Evolutionary conservation across 2,888 invertebrate species (phyloP), one percentile per base, ranked within the genome.

Genomic region (Melangyna quadrimaculata): DNA sequence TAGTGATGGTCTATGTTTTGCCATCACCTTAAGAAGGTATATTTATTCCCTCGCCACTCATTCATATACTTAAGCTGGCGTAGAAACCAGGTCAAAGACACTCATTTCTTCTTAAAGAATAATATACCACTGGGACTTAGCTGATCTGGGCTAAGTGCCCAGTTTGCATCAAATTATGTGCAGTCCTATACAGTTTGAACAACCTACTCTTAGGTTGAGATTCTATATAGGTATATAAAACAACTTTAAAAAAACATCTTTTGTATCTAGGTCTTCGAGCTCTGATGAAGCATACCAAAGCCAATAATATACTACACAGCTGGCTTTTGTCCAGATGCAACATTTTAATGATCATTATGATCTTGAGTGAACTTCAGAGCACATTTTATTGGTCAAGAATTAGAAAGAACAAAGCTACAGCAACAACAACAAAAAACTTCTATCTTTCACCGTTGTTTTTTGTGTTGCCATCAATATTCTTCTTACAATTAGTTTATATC

Each of bases 381-480:
- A 35, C 51, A 51, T 67, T 67, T 67, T 67, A 51, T 67, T 51
- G 67, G 67, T 67, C 67, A 67, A 67, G 67, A 51, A 51, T 67
- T 48, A 32, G 51, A 51, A 51, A 35, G 7, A 32, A 32, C 8
- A 14, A 35, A 35, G 14, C 4, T 9, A 35, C 0, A n/a, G 3
- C 14, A 37, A 4, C 37, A 40, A 14, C 1, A 32, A 19, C 22
- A 35, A 19, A 22, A 35, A 48, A 48, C 48, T 22, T 35, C 19
- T 22, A 5, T n/a, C 2, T 5, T 22, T 9, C 4, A 51, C 51
- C 48, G 67, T 67, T 67, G 51, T n/a, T 51, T 48, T 22, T 65
- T 27, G 19, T 22, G 9, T 61, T 19, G n/a, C 8, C 17, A 51
- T 51, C 67, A 65, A 65, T 61, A 40, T 45, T 17, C 14, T 65